phyloP scores from a whole-genome alignment of 2,797 vertebrate species.

The Rhinatrema bivittatum region DNA sequence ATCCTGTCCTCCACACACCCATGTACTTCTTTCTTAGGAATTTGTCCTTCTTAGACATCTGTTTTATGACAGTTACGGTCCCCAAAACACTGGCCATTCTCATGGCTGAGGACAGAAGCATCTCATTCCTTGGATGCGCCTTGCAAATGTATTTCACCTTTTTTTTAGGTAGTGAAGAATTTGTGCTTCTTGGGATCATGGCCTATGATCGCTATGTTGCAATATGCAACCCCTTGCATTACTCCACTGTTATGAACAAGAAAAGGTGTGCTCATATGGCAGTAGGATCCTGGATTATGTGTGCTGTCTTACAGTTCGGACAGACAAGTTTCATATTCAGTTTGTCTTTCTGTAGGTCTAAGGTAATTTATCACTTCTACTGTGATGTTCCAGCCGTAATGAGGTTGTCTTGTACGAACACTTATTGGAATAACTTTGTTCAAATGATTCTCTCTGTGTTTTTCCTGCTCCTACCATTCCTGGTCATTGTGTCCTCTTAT shows the following conservation, averaged over 20 bases:
- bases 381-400: slow-evolving; percentile 20
- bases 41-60: slow-evolving; percentile 14
- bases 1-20: slow-evolving; percentile 12
- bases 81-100: slow-evolving; percentile 24
- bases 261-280: background rate
- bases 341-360: slow-evolving; percentile 13
- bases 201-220: slow-evolving; percentile 13
- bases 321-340: slow-evolving; percentile 12
- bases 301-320: slow-evolving; percentile 2
- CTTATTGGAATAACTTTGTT: slow-evolving; percentile 17
- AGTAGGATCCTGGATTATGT: background rate
- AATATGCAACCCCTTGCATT: slow-evolving; percentile 7
- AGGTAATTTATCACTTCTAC: slow-evolving; percentile 17
- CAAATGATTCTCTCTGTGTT: slow-evolving; percentile 22
- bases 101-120: slow-evolving; percentile 1
- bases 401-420: slow-evolving; percentile 29
- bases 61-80: slow-evolving; percentile 11
- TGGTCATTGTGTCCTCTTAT: slow-evolving; percentile 13
- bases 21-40: slow-evolving; percentile 23
- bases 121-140: slow-evolving; percentile 8
- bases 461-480: slow-evolving; percentile 25
- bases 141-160: slow-evolving; percentile 18
- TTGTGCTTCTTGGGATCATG: slow-evolving; percentile 11
- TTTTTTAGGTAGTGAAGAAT: slow-evolving; percentile 13
- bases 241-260: slow-evolving; percentile 7